These are phyloP conservation scores for Lampris incognitus DNA, from an alignment of 2,113 vertebrate genomes.

Conservation along the genomic window DNA sequence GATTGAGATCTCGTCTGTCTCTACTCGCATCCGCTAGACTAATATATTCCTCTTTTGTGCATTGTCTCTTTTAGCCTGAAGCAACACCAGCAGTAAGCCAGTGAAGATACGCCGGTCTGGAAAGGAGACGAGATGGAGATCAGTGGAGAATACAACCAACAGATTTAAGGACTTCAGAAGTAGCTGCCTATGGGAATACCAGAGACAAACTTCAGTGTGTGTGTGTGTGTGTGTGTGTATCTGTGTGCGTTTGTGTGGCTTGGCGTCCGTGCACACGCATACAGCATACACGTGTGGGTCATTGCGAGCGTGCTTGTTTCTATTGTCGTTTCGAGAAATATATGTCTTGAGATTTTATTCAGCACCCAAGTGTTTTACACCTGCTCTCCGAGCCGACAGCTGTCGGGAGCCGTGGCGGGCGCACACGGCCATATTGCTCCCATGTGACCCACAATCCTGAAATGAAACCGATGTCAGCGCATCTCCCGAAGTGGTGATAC, in stretches of 20 bases:
- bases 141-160: slow-evolving; percentile 47
- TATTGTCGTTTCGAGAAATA: slow-evolving; percentile 52
- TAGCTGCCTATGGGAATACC: slow-evolving; percentile 32
- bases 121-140: slow-evolving; percentile 50
- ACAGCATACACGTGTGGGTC: slow-evolving; percentile 38
- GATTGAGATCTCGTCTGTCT: slow-evolving; percentile 52
- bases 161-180: slow-evolving; percentile 52
- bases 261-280: slow-evolving; percentile 19
- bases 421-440: slow-evolving; percentile 57
- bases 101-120: slow-evolving; percentile 34
- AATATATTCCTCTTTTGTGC: slow-evolving; percentile 63
- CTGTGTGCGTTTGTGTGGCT: slow-evolving; percentile 4
- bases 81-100: slow-evolving; percentile 78
- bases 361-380: slow-evolving; percentile 63
- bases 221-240: slow-evolving; percentile 18
- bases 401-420: slow-evolving; percentile 23
- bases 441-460: slow-evolving; percentile 69
- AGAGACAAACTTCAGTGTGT: slow-evolving; percentile 36
- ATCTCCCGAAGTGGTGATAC: slow-evolving; percentile 62
- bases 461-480: slow-evolving; percentile 74
- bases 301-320: slow-evolving; percentile 51
- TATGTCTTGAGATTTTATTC: slow-evolving; percentile 55
- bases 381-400: slow-evolving; percentile 47
- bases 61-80: slow-evolving; percentile 74
- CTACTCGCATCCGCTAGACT: slow-evolving; percentile 41